Base-by-base conservation (phyloP, 2,113 vertebrate genomes). In the Rutilus rutilus region DNA sequence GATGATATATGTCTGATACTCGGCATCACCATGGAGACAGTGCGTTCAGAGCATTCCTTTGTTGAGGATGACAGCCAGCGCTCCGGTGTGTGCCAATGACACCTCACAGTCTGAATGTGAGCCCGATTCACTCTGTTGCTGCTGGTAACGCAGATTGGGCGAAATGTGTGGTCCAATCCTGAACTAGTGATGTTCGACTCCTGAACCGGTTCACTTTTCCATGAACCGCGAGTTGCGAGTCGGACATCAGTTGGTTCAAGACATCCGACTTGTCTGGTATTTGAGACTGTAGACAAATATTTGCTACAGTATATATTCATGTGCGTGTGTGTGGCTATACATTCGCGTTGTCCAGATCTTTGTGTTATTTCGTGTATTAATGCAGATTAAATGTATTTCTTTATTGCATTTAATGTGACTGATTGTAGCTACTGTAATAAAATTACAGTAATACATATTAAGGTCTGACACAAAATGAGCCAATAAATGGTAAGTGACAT, bases 131-230 rank as follows among this genome's bases (percentile, higher is more conserved):
- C 90, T 87, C 91, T 89, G 90, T 92, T 89, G 92, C 93, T 91
- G 92, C 91, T 93, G 94, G 93, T 88, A 90, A 88, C 89, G 79
- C 92, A 89, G 92, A 93, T 92, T 92, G 93, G 92, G 87, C 84
- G 45, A 89, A 60, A 86, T 83, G 73, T 77, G 87, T 92, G 90
- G 69, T 90, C 84, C 92, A 90, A 85, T 78, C 71, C 85, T 59
- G 23, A 81, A 82, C 67, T 69, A 82, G 81, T 86, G 78, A 60
- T 89, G 71, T 77, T 90, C 73, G 59, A 64, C 88, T 87, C 50
- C 67, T 73, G 82, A 83, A 39, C 17, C 81, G 19, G 65, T 36
- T 71, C 81, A 39, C 19, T 50, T 69, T 36, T 21, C 14, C 65
- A 21, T 21, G 30, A 33, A 39, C 33, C 33, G 17, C 50, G 15